Evolutionary conservation across 2,113 vertebrate genomes (phyloP), one percentile per base, ranked within the genome.

Genomic region (Anarrhichthys ocellatus): DNA sequence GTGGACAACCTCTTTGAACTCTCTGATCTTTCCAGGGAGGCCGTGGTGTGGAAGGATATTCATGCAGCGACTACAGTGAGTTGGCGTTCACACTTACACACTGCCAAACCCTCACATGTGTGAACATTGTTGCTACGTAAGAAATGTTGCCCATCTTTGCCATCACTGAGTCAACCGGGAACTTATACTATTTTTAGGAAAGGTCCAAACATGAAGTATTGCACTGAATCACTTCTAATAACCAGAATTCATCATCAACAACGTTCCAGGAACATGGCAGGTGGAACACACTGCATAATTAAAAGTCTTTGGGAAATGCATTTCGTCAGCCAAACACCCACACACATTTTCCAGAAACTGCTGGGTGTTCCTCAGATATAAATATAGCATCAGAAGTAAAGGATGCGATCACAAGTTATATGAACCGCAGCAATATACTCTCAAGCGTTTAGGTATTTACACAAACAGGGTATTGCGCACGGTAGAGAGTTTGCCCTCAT

Each of bases 1-100:
- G 96, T 99, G 77, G 98, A 99, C 93, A 99, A 99, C 93, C 95
- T 99, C 91, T 99, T 99, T 89, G 98, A 99, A 96, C 96, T 97
- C 85, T 97, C 98, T 32, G 98, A 99, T 93, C 96, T 99, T 86
- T 99, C 98, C 87, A 95, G 97, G 80, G 98, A 99, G 92, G 96
- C 97, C 27, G 95, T 97, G 61, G 96, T 99, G 73, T 99, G 98
- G 98, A 99, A 98, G 95, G 98, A 99, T 90, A 99, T 99, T 89
- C 96, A 97, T 40, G 97, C 96, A 76, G 97, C 98, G 52, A 99
- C 97, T 27, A 97, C 96, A 65, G 98, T 99, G 95, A 99, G 98
- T 97, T 91, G 36, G 52, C 1, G 29, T 71, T 70, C 11, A 48
- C 59, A 56, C 66, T 9, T 10, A 50, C 29, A 20, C 17, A 11